These are phyloP conservation scores for Idaea biselata DNA, from an alignment of 2,888 invertebrate species.

Conservation along the genomic window DNA sequence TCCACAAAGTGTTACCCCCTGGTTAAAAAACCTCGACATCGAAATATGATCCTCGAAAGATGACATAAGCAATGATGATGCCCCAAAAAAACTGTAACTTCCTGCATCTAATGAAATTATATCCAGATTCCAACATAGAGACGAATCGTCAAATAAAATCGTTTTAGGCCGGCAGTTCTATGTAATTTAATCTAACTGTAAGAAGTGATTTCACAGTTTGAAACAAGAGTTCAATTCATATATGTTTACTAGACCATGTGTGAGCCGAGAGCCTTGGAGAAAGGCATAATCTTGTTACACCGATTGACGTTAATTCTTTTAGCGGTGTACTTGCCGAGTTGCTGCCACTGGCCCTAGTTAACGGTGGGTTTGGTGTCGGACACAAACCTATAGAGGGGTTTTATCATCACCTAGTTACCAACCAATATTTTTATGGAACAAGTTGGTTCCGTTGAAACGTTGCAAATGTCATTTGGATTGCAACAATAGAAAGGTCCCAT, in stretches of 20 bases:
- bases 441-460: no score
- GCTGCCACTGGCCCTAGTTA: conserved; percentile 41
- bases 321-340: conserved; percentile 31
- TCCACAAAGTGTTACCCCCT: no score
- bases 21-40: no score
- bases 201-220: neutral
- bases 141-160: neutral
- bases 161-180: neutral
- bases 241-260: conserved; percentile 28
- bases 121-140: no score
- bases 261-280: conserved; percentile 34
- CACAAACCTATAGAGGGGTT: neutral
- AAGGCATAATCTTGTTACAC: conserved; percentile 53
- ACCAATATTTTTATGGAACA: no score
- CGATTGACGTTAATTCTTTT: conserved; percentile 51
- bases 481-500: no score
- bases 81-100: no score
- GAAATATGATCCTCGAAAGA: no score
- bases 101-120: no score
- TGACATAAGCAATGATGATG: no score
- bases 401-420: no score
- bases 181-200: neutral
- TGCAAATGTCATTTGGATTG: no score
- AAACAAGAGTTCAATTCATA: neutral
- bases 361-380: conserved; percentile 15